A percentile compares a stretch with the other conserved stretches of the same genome.
Evolutionary conservation across 2,113 vertebrate species (phyloP).

Genomic region (Ochotona curzoniae): DNA sequence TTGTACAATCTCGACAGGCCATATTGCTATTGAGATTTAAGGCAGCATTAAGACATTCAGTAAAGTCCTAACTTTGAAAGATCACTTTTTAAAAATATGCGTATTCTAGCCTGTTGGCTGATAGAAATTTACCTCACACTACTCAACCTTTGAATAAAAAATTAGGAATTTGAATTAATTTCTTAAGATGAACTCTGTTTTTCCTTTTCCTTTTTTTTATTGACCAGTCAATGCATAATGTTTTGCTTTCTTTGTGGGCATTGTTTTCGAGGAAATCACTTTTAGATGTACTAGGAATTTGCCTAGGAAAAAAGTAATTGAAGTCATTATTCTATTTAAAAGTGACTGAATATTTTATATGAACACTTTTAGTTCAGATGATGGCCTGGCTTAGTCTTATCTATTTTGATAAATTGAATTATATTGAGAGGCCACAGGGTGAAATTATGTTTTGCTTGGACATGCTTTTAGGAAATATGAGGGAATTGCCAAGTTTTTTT

Average conservation of each 20-base stretch:
- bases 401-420: slow-evolving; percentile 8
- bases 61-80: slow-evolving; percentile 34
- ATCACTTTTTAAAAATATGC: background rate
- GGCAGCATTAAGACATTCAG: background rate
- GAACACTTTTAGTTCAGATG: background rate
- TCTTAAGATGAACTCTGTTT: slow-evolving; percentile 35
- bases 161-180: background rate
- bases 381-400: slow-evolving; percentile 17
- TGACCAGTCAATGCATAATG: background rate
- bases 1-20: slow-evolving; percentile 30
- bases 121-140: background rate
- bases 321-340: slow-evolving; percentile 53
- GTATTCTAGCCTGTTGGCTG: background rate
- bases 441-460: slow-evolving; percentile 30
- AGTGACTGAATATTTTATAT: slow-evolving; percentile 44
- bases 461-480: slow-evolving; percentile 14
- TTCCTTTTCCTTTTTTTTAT: slow-evolving; percentile 13
- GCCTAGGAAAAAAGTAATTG: slow-evolving; percentile 1
- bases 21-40: slow-evolving; percentile 46
- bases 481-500: slow-evolving; percentile 51
- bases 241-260: slow-evolving; percentile 45
- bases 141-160: slow-evolving; percentile 33
- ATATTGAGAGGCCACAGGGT: background rate
- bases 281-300: slow-evolving; percentile 25
- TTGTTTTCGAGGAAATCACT: slow-evolving; percentile 34